Base-by-base conservation (phyloP, 1,140 invertebrate genomes). In the Lordiphosa clarofinis region DNA sequence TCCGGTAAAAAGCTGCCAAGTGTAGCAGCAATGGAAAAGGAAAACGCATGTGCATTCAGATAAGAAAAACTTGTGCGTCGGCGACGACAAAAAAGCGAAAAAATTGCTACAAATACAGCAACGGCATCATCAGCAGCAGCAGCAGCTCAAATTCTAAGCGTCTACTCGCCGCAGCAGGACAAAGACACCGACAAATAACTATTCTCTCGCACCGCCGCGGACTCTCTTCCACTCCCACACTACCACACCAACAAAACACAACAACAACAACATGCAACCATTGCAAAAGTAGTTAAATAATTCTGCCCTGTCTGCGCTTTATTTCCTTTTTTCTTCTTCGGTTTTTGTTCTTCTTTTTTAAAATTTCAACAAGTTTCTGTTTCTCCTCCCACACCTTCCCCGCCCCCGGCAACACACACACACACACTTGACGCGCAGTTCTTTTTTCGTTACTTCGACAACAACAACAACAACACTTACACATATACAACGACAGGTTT, bases 271-370 rank as follows among this genome's bases (percentile, higher is more conserved):
- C 78, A 81, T 82, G 76, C 76, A 82, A 74, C 81, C 72, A 69
- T 67, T 82, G 76, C 76, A 84, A 72, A 46, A 82, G 78, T 82
- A 82, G 76, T 82, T 82, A 84, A 82, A 82, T 82, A 82, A 82
- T 84, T 82, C 76, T 82, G 76, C 76, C 76, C 76, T 82, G 76
- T 82, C 76, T 82, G 76, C 76, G 78, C 76, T 82, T 82, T 82
- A 82, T 82, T 82, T 82, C 76, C 76, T 73, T 81, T 73, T 78
- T 69, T 82, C 54, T 68, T 84, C 69, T 68, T 39, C 24, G n/a
- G 55, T 67, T 81, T 71, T 69, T 70, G 58, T 82, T 61, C 56
- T 74, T 64, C 60, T 65, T 54, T 63, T 57, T 63, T 39, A 44
- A 43, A 61, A 68, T 82, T 82, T 82, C 78, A 82, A 82, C 76